phyloP scores from a whole-genome alignment of 2,113 vertebrate genomes.

The Melanotaenia duboulayi region DNA sequence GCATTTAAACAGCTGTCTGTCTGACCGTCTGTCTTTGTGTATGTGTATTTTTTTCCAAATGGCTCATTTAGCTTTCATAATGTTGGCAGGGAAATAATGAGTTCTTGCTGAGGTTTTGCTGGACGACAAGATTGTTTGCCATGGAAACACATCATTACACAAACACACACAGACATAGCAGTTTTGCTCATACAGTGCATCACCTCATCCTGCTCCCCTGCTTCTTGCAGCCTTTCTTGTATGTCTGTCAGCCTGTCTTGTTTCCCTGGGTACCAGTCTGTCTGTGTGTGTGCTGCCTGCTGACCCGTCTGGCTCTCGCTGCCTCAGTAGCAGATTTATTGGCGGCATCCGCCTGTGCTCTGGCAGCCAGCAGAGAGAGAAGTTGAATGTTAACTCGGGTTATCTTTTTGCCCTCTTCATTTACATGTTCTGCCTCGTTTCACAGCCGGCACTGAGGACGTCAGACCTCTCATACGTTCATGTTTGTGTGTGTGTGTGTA shows the following conservation, averaged over 20 bases:
- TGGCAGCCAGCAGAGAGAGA: conserved; percentile 39
- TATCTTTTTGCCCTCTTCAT: conserved; percentile 10
- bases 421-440: background rate
- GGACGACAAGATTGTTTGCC: conserved; percentile 28
- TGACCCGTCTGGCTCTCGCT: conserved; percentile 32
- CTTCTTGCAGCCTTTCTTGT: background rate
- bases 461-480: background rate
- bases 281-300: conserved; percentile 4
- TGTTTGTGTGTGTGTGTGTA: background rate
- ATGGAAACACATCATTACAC: conserved; percentile 45
- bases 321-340: conserved; percentile 38
- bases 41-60: conserved; percentile 2
- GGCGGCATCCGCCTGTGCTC: conserved; percentile 45
- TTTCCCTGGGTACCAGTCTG: too few species aligned
- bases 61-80: conserved; percentile 19
- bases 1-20: conserved; percentile 26
- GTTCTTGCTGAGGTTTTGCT: conserved; percentile 29
- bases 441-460: too few species aligned
- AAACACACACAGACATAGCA: background rate
- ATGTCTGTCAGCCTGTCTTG: conserved; percentile 9
- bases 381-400: conserved; percentile 40
- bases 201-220: background rate
- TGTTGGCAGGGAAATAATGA: conserved; percentile 47
- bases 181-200: background rate
- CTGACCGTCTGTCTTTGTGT: background rate